Evolutionary conservation across 2,113 vertebrate species (phyloP), one percentile per base, ranked within the genome.

Genomic region (Mystacornis crossleyi): DNA sequence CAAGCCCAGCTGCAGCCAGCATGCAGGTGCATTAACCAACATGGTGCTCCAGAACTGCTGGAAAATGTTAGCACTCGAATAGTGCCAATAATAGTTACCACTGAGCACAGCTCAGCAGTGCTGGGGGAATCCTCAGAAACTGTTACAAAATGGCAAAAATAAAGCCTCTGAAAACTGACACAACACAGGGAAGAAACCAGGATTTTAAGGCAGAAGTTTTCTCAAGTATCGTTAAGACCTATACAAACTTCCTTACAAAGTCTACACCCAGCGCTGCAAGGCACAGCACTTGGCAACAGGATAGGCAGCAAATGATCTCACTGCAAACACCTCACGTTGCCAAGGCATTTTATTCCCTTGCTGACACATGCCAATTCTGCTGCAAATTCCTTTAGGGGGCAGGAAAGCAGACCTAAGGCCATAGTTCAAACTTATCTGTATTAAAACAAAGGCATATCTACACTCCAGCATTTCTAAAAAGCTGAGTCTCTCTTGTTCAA

Each of bases 401-500:
- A 71, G 13, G 12, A 82, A 36, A 33, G 57, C 47, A 85, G 33
- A 34, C 4, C n/a, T 8, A 58, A 15, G 45, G 45, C 66, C 23
- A 36, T 0, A 57, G 17, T 1, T 69, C 26, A 60, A 33, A 2
- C 5, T 53, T 31, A 10, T 9, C 21, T 40, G 1, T 9, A 24
- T 21, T 70, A 20, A 10, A 58, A 25, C 12, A 15, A 61, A 67
- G 36, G 33, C 18, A 10, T 5, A 64, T 2, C 28, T 8, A 34
- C 9, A 9, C 14, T 48, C 31, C 16, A 57, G 26, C 42, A 43
- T 73, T 48, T 65, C 36, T 29, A n/a, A 36, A 51, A 36, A 57
- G 29, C n/a, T 45, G 20, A 38, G 12, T 21, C 18, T 81, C 38
- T 43, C 8, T 14, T 79, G 34, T 34, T 55, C 11, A 48, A 80